These are phyloP conservation scores for Cryptus armator DNA, from an alignment of 2,888 invertebrate species.

Conservation along the genomic window DNA sequence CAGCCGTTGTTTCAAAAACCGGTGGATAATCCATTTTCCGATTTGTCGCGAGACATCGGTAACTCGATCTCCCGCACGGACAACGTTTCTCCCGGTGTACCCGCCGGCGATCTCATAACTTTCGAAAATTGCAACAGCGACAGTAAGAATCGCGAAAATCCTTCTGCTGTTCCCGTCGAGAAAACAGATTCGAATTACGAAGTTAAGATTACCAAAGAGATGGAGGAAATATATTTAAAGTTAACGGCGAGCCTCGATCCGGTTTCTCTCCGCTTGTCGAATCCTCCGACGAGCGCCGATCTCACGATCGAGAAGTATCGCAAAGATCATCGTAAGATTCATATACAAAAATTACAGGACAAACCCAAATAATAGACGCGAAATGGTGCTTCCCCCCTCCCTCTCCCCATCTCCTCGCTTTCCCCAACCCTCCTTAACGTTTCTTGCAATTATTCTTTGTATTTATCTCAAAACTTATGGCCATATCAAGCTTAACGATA, in stretches of 20 bases:
- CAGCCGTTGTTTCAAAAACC: conserved; percentile 17
- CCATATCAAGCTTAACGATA: conserved; percentile 41
- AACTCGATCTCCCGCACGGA: neutral
- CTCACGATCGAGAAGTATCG: conserved; percentile 83
- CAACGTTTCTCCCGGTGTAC: conserved; percentile 8
- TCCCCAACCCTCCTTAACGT: neutral
- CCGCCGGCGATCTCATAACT: conserved; percentile 77
- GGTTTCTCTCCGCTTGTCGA: conserved; percentile 74
- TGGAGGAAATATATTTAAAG: conserved; percentile 83
- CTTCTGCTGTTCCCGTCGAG: conserved; percentile 17
- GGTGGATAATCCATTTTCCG: conserved; percentile 55
- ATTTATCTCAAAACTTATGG: conserved; percentile 23
- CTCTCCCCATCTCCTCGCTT: neutral
- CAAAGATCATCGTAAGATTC: conserved; percentile 80
- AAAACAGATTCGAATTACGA: conserved; percentile 75
- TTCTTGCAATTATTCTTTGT: conserved; percentile 6
- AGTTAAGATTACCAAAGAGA: conserved; percentile 82
- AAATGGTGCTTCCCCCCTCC: neutral
- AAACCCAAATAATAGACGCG: conserved; percentile 58
- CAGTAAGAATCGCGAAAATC: conserved; percentile 69
- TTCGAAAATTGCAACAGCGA: conserved; percentile 80
- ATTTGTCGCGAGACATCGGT: neutral
- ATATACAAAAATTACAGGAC: conserved; percentile 73
- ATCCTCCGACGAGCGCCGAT: conserved; percentile 73
- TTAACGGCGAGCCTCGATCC: conserved; percentile 83